Evolutionary conservation across 2,113 vertebrate genomes (phyloP), one percentile per base, ranked within the genome.

Genomic region (Miniopterus natalensis): DNA sequence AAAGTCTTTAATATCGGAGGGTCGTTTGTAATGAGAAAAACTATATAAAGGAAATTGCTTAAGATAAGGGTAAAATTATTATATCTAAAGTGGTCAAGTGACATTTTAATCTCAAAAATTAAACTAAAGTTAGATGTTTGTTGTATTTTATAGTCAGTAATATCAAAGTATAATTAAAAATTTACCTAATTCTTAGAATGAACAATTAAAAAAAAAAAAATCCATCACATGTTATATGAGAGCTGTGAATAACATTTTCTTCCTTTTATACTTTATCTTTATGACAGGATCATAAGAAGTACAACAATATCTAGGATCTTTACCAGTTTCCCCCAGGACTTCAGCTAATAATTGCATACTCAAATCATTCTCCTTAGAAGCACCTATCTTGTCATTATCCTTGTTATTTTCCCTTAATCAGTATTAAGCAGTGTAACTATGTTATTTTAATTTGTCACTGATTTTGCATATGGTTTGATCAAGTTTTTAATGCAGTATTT

Each of bases 101-200:
- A 36, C 1, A 59, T 63, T n/a, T 65, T 75, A 51, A 75, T 13
- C 20, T 90, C 68, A 83, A 92, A 81, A 49, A 42, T 57, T 66
- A 92, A 71, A 90, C n/a, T 27, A 63, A 95, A 85, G 71, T 92
- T 36, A 55, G 31, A 63, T 68, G 5, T 61, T 68, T 84, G 23
- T 65, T 92, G 75, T 18, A n/a, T 79, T 86, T 81, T 86, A 57
- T 29, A 51, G 47, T 59, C 8, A 73, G 8, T 93, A 81, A n/a
- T 8, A 57, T 89, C 59, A 65, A 68, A 85, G 47, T 81, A 59
- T 23, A 88, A 59, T 59, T 61, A 11, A 80, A 88, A 94, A 74
- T 85, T 18, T 66, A 88, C 29, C 6, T 45, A 89, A 80, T 80
- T 47, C 57, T 81, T 86, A 63, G 45, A 70, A 70, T 55, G 23